Conservation (phyloP, 2,888 invertebrate species). For the Papilio elwesi region DNA sequence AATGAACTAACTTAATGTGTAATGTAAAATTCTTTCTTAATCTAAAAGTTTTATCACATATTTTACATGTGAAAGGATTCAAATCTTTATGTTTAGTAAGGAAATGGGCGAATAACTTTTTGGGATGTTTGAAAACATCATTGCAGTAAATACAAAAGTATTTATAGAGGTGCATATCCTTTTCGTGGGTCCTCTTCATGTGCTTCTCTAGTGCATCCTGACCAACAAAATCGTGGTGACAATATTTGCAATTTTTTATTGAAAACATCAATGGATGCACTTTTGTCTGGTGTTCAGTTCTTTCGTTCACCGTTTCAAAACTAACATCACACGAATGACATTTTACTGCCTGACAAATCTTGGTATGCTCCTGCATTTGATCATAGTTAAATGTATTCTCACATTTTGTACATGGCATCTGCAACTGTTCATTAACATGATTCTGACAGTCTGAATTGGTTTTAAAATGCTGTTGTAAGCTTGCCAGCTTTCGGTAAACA, state of each 20-base stretch:
- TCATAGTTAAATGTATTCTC: slow-evolving; percentile 43
- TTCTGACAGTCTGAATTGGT: slow-evolving; percentile 42
- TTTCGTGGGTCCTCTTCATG: slow-evolving; percentile 57
- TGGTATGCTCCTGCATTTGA: slow-evolving; percentile 49
- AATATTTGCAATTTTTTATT: slow-evolving; percentile 61
- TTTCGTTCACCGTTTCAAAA: slow-evolving; percentile 54
- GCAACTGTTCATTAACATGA: neutral
- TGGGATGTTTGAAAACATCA: slow-evolving; percentile 66
- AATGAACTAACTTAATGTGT: slow-evolving; percentile 71
- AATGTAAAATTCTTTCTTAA: slow-evolving; percentile 67
- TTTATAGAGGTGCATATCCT: slow-evolving; percentile 63
- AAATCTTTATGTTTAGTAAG: slow-evolving; percentile 63
- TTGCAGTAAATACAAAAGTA: slow-evolving; percentile 66
- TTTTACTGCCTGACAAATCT: slow-evolving; percentile 56
- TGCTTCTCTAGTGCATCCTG: slow-evolving; percentile 59
- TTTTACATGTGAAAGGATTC: slow-evolving; percentile 67
- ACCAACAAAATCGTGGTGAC: slow-evolving; percentile 64
- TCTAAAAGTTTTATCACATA: slow-evolving; percentile 64
- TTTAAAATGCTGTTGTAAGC: slow-evolving; percentile 50
- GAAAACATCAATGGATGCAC: slow-evolving; percentile 57
- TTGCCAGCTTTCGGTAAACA: slow-evolving; percentile 50
- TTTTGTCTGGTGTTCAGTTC: slow-evolving; percentile 58
- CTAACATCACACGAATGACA: slow-evolving; percentile 57
- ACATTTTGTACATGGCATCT: slow-evolving; percentile 54
- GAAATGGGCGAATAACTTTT: slow-evolving; percentile 69